Conservation (phyloP, 1,140 invertebrate genomes). For the Macrocentrus cingulum region DNA sequence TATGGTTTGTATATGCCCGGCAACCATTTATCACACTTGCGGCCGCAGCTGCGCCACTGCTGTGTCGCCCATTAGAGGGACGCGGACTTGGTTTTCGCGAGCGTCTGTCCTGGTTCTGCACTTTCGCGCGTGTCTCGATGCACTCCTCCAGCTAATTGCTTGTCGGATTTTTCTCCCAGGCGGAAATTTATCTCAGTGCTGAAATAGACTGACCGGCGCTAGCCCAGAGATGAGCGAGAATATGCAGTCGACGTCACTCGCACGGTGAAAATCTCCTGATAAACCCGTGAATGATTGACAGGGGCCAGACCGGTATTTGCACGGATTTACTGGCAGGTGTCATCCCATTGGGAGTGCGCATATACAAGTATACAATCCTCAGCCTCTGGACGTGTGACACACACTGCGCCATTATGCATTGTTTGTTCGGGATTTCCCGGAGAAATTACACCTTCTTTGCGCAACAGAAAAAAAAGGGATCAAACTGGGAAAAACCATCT, state of each 20-base stretch:
- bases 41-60: constrained; percentile 32
- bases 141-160: constrained; percentile 7
- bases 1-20: constrained; percentile 23
- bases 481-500: background rate
- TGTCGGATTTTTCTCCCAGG: background rate
- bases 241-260: background rate
- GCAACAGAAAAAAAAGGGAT: background rate
- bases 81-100: constrained; percentile 30
- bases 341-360: constrained; percentile 15
- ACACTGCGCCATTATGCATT: background rate
- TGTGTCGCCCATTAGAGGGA: constrained; percentile 33
- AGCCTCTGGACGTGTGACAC: too few species aligned
- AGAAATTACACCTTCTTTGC: constrained; percentile 13
- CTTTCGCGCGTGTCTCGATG: constrained; percentile 4
- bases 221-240: too few species aligned
- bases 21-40: constrained; percentile 35
- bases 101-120: constrained; percentile 20
- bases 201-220: too few species aligned
- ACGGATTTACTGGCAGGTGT: constrained; percentile 19
- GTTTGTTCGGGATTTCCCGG: background rate
- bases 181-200: too few species aligned
- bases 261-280: constrained; percentile 9
- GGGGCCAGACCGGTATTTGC: constrained; percentile 12
- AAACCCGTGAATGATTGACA: constrained; percentile 22
- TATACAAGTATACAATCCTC: too few species aligned